phyloP scores from a whole-genome alignment of 1,140 invertebrate genomes.

The Neodiprion fabricii region DNA sequence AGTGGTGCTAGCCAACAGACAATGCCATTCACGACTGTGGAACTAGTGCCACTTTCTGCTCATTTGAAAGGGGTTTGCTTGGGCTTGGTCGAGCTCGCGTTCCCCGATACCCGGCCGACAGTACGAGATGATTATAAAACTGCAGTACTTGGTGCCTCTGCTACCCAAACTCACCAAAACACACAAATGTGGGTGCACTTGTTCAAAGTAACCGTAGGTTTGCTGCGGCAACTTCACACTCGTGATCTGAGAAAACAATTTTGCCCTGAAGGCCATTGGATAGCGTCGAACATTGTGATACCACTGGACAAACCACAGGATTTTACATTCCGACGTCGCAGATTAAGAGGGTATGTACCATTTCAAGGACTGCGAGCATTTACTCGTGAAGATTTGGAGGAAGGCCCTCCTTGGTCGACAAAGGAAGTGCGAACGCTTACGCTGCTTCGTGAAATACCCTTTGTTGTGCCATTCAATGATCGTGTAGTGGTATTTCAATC shows the following conservation, averaged over 20 bases:
- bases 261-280: constrained; percentile 81
- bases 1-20: constrained; percentile 52
- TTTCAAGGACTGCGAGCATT: constrained; percentile 69
- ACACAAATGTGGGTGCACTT: constrained; percentile 66
- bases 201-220: constrained; percentile 65
- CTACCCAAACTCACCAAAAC: constrained; percentile 49
- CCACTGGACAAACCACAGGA: constrained; percentile 70
- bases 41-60: constrained; percentile 71
- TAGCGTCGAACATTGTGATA: constrained; percentile 72
- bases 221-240: constrained; percentile 81
- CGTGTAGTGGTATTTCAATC: constrained; percentile 87
- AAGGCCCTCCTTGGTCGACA: constrained; percentile 84
- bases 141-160: constrained; percentile 53
- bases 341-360: constrained; percentile 65
- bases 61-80: constrained; percentile 83
- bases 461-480: constrained; percentile 89
- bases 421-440: constrained; percentile 88
- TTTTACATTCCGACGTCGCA: constrained; percentile 65
- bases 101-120: constrained; percentile 78
- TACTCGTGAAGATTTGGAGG: constrained; percentile 70
- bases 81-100: constrained; percentile 88
- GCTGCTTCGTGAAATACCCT: constrained; percentile 90
- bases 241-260: constrained; percentile 81
- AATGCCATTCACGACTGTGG: constrained; percentile 70
- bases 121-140: constrained; percentile 60